Evolutionary conservation across 1,140 invertebrate genomes (phyloP).

Genomic region (Penaeus indicus): DNA sequence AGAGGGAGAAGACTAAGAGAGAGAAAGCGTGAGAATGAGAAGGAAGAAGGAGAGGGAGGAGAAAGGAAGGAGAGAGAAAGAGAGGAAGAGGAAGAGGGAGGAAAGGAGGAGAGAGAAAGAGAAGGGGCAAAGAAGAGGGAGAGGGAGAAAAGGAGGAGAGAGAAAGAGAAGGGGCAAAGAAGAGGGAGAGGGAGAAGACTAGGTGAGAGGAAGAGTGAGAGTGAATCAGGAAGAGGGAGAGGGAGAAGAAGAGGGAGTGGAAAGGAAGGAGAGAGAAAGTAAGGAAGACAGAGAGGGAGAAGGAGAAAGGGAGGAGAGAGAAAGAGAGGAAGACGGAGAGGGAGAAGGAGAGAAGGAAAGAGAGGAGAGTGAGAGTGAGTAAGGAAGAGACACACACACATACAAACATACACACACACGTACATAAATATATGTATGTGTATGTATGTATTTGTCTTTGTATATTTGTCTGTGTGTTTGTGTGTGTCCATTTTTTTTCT

Average conservation of each 20-base stretch:
- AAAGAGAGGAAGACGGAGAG: too few relatives aligned
- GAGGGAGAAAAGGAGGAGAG: not conserved
- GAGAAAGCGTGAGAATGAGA: not conserved
- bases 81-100: conserved; percentile 23
- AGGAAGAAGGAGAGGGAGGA: not conserved
- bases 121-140: not conserved
- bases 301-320: not conserved
- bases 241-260: too few relatives aligned
- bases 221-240: not conserved
- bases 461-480: too few relatives aligned
- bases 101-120: conserved; percentile 8
- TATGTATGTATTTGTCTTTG: too few relatives aligned
- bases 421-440: too few relatives aligned
- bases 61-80: not conserved
- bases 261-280: too few relatives aligned
- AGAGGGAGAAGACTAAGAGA: not conserved
- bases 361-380: too few relatives aligned
- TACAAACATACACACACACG: too few relatives aligned
- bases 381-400: too few relatives aligned
- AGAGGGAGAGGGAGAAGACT: not conserved
- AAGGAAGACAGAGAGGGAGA: not conserved
- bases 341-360: not conserved
- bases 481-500: too few relatives aligned
- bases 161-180: not conserved
- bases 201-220: conserved; percentile 1